Base-by-base conservation (phyloP, 1,140 invertebrate genomes). In the Melitaea cinxia region DNA sequence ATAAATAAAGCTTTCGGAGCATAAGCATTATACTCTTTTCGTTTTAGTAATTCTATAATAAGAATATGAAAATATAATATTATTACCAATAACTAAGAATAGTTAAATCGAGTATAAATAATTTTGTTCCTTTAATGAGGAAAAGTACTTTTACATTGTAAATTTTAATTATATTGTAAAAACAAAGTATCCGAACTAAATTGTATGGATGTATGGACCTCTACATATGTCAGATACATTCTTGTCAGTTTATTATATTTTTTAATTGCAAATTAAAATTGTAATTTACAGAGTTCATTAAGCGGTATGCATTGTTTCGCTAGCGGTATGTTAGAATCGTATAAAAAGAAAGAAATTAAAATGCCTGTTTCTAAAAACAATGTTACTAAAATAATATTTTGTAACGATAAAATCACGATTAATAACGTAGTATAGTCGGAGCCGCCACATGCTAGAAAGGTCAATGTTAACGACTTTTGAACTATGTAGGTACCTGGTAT, bases 381-480 rank as follows among this genome's bases (percentile, higher is more conserved):
- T 42, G 15, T 19, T 17, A 19, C 15, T 15, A 24, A 56, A n/a
- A n/a, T n/a, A n/a, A 56, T 42, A 26, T 5, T 42, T 42, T 9
- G 4, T 19, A 42, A 17, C 50, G 59, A 62, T 62, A 54, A 53
- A 39, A 53, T 62, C 59, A 24, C 54, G 50, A 54, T 62, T 54
- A 62, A 53, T 59, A 23, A 7, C 49, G 15, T 28, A 33, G 26
- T 52, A 15, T 7, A 14, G 54, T 54, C 49, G 50, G 9, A 21
- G 37, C 49, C 33, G 49, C 17, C 47, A 24, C 58, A 17, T 62
- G 50, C 23, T 53, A 62, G 50, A 62, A 62, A 62, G 49, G 59
- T 62, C 59, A 62, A 62, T 62, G 59, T 62, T 62, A 62, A 62
- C 59, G 35, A 19, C 59, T 62, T 62, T 42, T 54, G 24, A 53